Evolutionary conservation across 2,113 vertebrate species (phyloP), one percentile per base, ranked within the genome.

Genomic region (Nothoprocta perdicaria): DNA sequence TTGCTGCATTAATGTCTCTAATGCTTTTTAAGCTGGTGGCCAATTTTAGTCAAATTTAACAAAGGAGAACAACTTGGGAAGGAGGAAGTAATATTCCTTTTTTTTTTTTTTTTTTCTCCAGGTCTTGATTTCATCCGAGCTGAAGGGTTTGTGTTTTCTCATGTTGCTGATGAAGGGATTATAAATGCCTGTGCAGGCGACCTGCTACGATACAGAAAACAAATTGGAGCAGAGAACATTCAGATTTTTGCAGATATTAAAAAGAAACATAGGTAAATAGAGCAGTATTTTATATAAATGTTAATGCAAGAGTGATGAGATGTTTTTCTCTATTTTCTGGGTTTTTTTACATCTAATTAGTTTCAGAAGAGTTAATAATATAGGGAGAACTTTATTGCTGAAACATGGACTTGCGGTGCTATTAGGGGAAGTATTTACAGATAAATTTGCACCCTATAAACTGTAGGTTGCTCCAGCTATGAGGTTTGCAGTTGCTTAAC

Each of bases 201-300:
- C 33, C 95, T 99, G 96, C 98, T 43, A 96, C 93, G 98, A 50
- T 98, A 98, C 80, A 98, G 98, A 73, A 98, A 96, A 82, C 96
- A 96, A 67, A 81, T 97, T n/a, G 98, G 98, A 91, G 98, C 98
- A 26, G 98, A 98, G 68, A 97, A 97, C 53, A 77, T 99, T 84
- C 98, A 98, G 92, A 97, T 99, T 92, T 98, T 98, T 61, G 98
- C 98, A 4, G 98, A 99, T 88, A 98, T 99, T 91, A 99, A 99
- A 87, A 99, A 99, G 96, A 99, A 99, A 53, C 98, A 99, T 96
- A 98, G 98, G 98, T 99, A 96, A 96, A 84, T 76, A 60, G 63
- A 81, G 14, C 16, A 41, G 60, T 76, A 50, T 46, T 66, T 77
- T 46, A 48, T 72, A 7, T 62, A 86, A 80, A 68, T 86, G 62